Evolutionary conservation across 2,113 vertebrate genomes (phyloP).

Genomic region (Spheniscus mendiculus): DNA sequence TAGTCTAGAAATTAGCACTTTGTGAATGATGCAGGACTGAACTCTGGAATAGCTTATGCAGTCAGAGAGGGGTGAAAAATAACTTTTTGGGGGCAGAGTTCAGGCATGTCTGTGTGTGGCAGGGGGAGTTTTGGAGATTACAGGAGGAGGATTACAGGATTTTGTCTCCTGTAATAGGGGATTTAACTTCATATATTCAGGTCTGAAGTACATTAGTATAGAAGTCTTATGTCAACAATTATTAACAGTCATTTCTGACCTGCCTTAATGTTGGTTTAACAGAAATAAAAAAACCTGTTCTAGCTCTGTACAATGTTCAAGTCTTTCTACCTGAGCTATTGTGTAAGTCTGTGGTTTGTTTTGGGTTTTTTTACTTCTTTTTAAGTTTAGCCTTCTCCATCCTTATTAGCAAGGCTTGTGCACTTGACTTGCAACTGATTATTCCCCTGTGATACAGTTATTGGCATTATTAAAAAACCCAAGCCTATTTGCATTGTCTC

Average conservation of each 20-base stretch:
- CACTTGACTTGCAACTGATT: not conserved
- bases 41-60: not conserved
- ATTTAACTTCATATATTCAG: not conserved
- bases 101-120: not conserved
- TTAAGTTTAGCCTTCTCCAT: not conserved
- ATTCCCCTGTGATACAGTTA: not conserved
- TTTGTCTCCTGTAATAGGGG: not conserved
- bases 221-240: not conserved
- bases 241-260: not conserved
- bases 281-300: not conserved
- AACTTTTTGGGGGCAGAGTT: not conserved
- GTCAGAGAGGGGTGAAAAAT: not conserved
- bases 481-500: not conserved
- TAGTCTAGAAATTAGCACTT: not conserved
- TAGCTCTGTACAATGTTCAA: not conserved
- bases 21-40: not conserved
- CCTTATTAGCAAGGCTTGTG: not conserved
- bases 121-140: not conserved
- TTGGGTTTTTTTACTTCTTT: not conserved
- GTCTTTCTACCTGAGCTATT: not conserved
- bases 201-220: not conserved
- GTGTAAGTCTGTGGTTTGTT: not conserved
- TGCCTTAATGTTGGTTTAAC: not conserved
- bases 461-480: not conserved
- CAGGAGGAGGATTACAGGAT: not conserved